Percentiles rank a stretch among this genome's conserved stretches.
Evolutionary conservation across 1,140 invertebrate genomes (phyloP).

Genomic region (Dendroctonus ponderosae): DNA sequence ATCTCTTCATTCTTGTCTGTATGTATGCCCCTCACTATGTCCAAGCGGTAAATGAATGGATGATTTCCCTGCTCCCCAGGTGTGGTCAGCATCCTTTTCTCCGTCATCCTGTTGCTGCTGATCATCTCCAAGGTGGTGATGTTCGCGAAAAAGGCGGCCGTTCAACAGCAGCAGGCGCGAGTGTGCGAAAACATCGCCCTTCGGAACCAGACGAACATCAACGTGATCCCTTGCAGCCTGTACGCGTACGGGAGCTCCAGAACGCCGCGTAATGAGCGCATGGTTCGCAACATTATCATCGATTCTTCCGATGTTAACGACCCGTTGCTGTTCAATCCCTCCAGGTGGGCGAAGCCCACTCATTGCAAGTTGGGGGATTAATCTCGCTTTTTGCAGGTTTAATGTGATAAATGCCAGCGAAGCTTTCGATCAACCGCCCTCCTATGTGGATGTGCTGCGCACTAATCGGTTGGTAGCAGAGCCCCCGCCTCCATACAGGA

Average conservation of each 20-base stretch:
- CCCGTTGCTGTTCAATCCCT: conserved; percentile 37
- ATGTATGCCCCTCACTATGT: conserved; percentile 24
- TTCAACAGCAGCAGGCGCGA: conserved; percentile 35
- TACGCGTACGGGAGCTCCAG: conserved; percentile 36
- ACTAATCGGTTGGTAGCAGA: conserved; percentile 36
- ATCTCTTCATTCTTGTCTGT: conserved; percentile 48
- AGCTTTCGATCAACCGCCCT: conserved; percentile 44
- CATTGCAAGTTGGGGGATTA: not conserved
- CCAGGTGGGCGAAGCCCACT: conserved; percentile 2
- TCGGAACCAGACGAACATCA: conserved; percentile 40
- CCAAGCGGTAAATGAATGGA: not conserved
- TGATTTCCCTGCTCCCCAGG: conserved; percentile 28
- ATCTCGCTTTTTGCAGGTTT: conserved; percentile 13
- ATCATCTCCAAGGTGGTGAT: conserved; percentile 46
- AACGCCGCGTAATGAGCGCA: conserved; percentile 20
- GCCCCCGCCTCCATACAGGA: conserved; percentile 48
- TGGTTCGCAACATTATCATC: conserved; percentile 36
- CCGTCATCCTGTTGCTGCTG: conserved; percentile 45
- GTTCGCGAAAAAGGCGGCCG: conserved; percentile 42
- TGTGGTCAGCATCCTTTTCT: conserved; percentile 46
- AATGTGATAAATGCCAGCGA: conserved; percentile 25
- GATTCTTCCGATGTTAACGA: conserved; percentile 42
- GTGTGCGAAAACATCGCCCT: conserved; percentile 36
- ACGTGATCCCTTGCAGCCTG: conserved; percentile 35
- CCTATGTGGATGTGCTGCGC: conserved; percentile 43